Base-by-base conservation (phyloP, 2,888 invertebrate genomes). In the Diploptera punctata region DNA sequence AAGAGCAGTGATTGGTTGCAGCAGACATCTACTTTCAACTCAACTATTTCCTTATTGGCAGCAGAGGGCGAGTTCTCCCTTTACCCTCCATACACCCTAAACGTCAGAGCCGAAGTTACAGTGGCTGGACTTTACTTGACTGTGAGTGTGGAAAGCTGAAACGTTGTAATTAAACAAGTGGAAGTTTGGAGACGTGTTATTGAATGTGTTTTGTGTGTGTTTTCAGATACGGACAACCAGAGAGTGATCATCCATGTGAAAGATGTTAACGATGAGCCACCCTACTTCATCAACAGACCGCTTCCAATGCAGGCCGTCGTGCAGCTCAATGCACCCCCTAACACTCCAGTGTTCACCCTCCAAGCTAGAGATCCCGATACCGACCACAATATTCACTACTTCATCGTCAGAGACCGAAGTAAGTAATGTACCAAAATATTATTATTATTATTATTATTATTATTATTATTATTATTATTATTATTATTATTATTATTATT, bases 231-330 rank as follows among this genome's bases (percentile, higher is more conserved):
- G 78, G 97, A 98, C 87, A 95, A 95, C 84, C 95, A 97, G 83
- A 91, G 97, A 68, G 95, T 98, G 69, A 97, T 96, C 77, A 95
- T 98, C 81, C 94, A 94, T 83, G 93, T 98, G 77, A 93, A 94
- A 81, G 98, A 98, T 83, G 94, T 97, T 69, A 98, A 98, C 85
- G 98, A 99, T 82, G 99, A 99, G 83, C 93, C 94, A 1, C 97
- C 99, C 0, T 95, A 96, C 83, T 98, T 99, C 87, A 94, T 98
- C 85, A 99, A 99, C 85, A 90, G 95, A 1, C 99, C 99, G 0
- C 85, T 95, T 76, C 99, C 99, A 19, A 98, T 98, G 95, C 95
- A 98, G 84, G 95, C 98, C 0, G 97, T 98, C 74, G 97, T 98
- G 0, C 97, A 98, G 80, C 88, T 97, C 69, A 98, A 98, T 82